phyloP scores from a whole-genome alignment of 2,888 invertebrate species.

The Pyrrhosoma nymphula region DNA sequence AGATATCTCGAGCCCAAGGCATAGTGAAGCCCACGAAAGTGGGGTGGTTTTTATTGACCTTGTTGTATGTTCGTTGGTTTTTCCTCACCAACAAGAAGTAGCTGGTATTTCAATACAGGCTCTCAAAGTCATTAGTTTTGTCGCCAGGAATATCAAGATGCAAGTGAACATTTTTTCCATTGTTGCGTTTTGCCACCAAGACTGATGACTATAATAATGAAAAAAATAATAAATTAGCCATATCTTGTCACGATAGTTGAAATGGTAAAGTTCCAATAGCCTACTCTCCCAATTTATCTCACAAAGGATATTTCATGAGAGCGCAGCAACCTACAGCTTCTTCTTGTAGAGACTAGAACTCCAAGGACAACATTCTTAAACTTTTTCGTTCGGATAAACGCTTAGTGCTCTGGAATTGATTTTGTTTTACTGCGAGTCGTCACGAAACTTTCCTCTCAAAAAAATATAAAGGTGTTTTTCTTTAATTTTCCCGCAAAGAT shows the following conservation, averaged over 20 bases:
- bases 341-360: not conserved
- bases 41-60: no score
- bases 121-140: no score
- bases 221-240: no score
- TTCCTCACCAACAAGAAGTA: no score
- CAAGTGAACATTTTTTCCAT: no score
- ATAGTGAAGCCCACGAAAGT: no score
- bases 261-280: not conserved
- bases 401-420: not conserved
- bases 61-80: no score
- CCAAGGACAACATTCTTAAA: not conserved
- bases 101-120: not conserved
- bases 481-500: not conserved
- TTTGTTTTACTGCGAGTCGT: conserved; percentile 14
- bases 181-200: no score
- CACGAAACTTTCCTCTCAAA: not conserved
- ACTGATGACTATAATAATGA: no score
- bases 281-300: not conserved
- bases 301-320: not conserved
- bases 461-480: not conserved
- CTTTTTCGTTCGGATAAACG: not conserved
- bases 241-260: not conserved
- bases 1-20: no score
- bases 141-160: no score
- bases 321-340: not conserved